Conservation (phyloP, 2,113 vertebrate species). For the Dascyllus trimaculatus region DNA sequence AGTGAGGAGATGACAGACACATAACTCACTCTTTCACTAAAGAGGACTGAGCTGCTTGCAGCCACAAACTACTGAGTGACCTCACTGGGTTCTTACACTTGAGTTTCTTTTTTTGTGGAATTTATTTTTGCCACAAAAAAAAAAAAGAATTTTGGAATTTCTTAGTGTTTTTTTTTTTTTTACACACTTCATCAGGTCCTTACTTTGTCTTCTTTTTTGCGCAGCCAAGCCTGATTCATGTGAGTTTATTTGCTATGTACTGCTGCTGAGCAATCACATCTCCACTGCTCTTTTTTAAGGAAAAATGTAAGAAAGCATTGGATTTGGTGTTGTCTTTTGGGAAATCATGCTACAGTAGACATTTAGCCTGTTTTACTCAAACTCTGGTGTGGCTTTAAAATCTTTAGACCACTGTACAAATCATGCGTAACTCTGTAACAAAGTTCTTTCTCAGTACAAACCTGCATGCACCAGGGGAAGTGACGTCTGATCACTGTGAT, state of each 20-base stretch:
- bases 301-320: not conserved
- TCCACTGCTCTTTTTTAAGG: not conserved
- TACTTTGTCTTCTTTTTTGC: conserved; percentile 1
- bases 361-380: not conserved
- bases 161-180: conserved; percentile 2
- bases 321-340: not conserved
- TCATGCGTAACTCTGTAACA: not conserved
- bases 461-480: conserved; percentile 26
- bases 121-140: conserved; percentile 21
- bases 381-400: not conserved
- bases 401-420: conserved; percentile 27
- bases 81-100: conserved; percentile 20
- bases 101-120: conserved; percentile 1
- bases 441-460: not conserved
- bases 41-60: conserved; percentile 13
- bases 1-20: conserved; percentile 40
- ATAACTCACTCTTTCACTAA: conserved; percentile 51
- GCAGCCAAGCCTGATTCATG: conserved; percentile 14
- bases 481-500: conserved; percentile 68
- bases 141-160: too few species aligned
- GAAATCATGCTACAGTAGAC: conserved; percentile 8
- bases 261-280: conserved; percentile 10
- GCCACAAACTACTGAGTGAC: conserved; percentile 24
- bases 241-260: not conserved
- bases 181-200: conserved; percentile 6